phyloP scores from a whole-genome alignment of 2,797 vertebrate species.

The Lutjanus campechanus region DNA sequence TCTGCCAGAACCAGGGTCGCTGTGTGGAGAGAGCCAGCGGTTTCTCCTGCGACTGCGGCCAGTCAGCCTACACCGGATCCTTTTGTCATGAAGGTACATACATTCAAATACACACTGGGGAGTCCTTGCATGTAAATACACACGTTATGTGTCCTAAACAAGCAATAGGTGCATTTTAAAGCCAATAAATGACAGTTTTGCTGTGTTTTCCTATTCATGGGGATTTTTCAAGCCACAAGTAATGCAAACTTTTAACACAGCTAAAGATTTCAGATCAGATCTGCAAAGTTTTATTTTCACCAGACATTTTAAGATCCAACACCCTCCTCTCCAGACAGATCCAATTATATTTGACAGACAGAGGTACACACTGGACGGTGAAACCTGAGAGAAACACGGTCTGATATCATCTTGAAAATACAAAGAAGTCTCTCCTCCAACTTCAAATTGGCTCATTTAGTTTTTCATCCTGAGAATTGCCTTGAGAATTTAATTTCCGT shows the following conservation, averaged over 20 bases:
- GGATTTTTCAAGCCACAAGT: not conserved
- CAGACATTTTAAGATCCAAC: conserved; percentile 13
- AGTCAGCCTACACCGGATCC: conserved; percentile 89
- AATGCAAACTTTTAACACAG: not conserved
- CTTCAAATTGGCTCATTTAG: conserved; percentile 25
- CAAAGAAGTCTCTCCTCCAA: conserved; percentile 26
- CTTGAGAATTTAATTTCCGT: conserved; percentile 35
- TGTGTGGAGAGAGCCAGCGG: conserved; percentile 90
- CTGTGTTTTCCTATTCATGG: not conserved
- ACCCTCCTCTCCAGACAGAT: conserved; percentile 11
- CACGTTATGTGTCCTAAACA: not conserved
- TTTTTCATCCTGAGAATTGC: conserved; percentile 21
- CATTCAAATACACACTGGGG: not conserved
- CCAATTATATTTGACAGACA: conserved; percentile 22
- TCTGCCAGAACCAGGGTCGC: conserved; percentile 90
- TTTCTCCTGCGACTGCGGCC: conserved; percentile 90
- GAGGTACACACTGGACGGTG: conserved; percentile 9
- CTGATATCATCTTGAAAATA: conserved; percentile 20
- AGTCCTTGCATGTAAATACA: not conserved
- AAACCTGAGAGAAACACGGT: conserved; percentile 5
- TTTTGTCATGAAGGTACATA: conserved; percentile 84
- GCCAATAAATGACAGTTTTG: not conserved
- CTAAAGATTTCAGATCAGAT: not conserved
- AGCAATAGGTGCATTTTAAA: not conserved
- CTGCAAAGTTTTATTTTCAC: not conserved